Evolutionary conservation across 1,140 invertebrate species (phyloP), one percentile per base, ranked within the genome.

Genomic region (Procambarus virginalis): DNA sequence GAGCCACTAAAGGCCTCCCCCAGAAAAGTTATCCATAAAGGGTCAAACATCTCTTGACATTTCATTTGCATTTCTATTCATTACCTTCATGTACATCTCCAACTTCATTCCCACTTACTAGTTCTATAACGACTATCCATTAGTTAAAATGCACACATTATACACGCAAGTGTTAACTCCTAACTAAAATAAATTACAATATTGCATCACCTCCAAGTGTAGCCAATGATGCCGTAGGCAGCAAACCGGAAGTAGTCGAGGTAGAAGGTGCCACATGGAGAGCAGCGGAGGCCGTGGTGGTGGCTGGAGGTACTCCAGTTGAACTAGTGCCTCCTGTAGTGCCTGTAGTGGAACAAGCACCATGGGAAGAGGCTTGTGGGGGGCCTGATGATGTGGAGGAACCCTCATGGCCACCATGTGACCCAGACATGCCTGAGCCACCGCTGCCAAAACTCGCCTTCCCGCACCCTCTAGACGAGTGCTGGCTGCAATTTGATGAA

Each of bases 401-500:
- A 49, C 70, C 73, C 58, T 89, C 88, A 45, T 89, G 88, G 51
- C 80, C 86, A 73, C 87, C 80, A 77, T 83, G 87, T 45, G 88
- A 84, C 75, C 88, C 88, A 76, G 88, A 89, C 88, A 89, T 89
- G 73, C 81, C 88, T 51, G 88, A 89, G 48, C 86, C 86, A 84
- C 73, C 84, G 81, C 88, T 78, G 14, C 88, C 81, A 75, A 89
- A 51, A 60, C 81, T 84, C 88, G 84, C 88, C 81, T 89, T 89
- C 22, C 81, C 73, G 60, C 88, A 89, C 70, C 88, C 88, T 51
- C 88, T 58, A 34, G 75, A 76, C n/a, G 80, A 76, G 81, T 83
- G 88, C 81, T 89, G 88, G 88, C 88, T 89, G 81, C n/a, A 49
- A 49, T 0, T 3, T 45, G 3, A 51, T 14, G 5, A 45, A 34